phyloP scores from a whole-genome alignment of 2,113 vertebrate genomes.

The Vombatus ursinus region DNA sequence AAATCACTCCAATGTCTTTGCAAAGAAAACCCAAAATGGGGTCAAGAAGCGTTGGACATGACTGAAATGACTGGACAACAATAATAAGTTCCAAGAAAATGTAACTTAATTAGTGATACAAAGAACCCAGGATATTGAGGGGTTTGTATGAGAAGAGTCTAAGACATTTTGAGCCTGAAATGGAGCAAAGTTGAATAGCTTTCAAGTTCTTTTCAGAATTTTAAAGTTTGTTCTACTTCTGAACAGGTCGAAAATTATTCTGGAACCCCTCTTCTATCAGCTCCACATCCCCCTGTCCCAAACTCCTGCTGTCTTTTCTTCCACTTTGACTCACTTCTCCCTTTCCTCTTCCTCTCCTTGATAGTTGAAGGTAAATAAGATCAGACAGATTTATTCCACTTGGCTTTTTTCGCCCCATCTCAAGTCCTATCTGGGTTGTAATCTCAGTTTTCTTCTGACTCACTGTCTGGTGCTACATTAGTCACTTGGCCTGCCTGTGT shows the following conservation, averaged over 20 bases:
- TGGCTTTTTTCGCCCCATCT: not conserved
- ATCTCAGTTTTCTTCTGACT: not conserved
- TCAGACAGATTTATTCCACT: not conserved
- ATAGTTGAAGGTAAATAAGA: not conserved
- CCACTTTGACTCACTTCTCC: not conserved
- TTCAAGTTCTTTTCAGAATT: not conserved
- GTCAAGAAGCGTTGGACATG: not conserved
- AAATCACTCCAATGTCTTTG: not conserved
- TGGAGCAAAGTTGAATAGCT: not conserved
- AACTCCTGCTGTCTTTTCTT: not conserved
- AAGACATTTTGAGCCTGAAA: not conserved
- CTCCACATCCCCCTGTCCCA: not conserved
- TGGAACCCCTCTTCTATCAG: not conserved
- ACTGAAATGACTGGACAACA: not conserved
- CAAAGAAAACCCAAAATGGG: not conserved
- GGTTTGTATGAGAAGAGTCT: not conserved
- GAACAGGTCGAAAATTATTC: not conserved
- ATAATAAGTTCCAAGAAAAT: not conserved
- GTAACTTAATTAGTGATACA: not conserved
- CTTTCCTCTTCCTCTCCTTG: not conserved
- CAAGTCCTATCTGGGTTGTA: not conserved
- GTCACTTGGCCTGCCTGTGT: not conserved
- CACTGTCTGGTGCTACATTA: not conserved
- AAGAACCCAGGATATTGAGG: not conserved
- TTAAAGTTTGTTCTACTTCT: not conserved